These are phyloP conservation scores for Acinonyx jubatus DNA, from an alignment of 2,113 vertebrate species.

Conservation along the genomic window DNA sequence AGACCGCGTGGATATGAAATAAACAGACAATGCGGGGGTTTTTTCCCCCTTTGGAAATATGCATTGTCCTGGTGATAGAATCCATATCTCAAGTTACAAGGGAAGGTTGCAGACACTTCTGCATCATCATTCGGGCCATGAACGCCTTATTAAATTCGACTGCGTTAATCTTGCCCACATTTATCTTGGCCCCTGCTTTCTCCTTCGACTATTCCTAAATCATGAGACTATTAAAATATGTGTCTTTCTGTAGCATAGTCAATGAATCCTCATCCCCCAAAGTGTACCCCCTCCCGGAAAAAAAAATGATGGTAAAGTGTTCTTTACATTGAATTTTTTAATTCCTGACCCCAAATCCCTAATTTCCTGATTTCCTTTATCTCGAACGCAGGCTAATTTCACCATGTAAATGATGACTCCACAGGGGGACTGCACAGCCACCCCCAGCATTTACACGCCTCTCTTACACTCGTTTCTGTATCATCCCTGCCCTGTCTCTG, in stretches of 20 bases:
- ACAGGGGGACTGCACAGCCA: rapidly evolving
- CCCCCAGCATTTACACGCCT: rapidly evolving
- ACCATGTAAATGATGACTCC: rapidly evolving
- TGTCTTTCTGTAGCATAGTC: neutral
- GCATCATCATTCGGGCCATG: neutral
- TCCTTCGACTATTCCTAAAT: neutral
- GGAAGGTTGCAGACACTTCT: neutral
- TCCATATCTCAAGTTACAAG: neutral
- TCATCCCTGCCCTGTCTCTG: neutral
- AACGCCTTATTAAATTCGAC: neutral
- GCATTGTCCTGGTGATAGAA: neutral
- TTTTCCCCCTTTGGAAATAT: neutral
- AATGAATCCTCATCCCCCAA: neutral
- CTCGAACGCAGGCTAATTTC: neutral
- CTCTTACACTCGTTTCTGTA: neutral
- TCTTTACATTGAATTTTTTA: neutral
- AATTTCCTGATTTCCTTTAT: neutral
- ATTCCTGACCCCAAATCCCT: neutral
- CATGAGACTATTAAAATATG: neutral
- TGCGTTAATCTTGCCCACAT: neutral
- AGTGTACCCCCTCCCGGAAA: neutral
- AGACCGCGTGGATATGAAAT: neutral
- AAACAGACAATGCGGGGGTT: neutral
- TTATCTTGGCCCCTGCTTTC: neutral
- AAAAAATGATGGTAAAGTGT: neutral